phyloP scores from a whole-genome alignment of 2,113 vertebrate species.

The Pomatorhinus ruficollis region DNA sequence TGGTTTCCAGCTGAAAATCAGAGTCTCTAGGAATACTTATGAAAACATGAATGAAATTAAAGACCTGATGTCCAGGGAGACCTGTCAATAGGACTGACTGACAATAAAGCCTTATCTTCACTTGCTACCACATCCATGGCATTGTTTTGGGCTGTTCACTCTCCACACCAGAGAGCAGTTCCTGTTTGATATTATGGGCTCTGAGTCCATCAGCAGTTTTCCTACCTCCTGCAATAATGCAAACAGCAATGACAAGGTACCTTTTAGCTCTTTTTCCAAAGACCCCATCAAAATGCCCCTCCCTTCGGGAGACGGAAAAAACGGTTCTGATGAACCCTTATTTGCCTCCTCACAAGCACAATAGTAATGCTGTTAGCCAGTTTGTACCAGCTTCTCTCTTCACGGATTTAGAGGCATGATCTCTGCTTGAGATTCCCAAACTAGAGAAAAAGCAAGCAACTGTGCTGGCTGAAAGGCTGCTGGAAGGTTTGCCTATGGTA shows the following conservation, averaged over 20 bases:
- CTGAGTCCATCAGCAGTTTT: neutral
- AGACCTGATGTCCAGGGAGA: neutral
- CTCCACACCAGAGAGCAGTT: neutral
- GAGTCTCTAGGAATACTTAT: neutral
- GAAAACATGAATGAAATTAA: neutral
- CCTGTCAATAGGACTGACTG: neutral
- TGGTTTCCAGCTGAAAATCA: neutral
- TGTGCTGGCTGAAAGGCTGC: neutral
- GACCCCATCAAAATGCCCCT: neutral
- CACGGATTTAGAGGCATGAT: neutral
- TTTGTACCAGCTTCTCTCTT: neutral
- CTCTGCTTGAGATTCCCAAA: neutral
- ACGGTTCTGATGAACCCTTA: neutral
- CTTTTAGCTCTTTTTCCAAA: neutral
- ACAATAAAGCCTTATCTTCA: neutral
- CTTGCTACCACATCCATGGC: neutral
- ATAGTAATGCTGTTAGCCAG: neutral
- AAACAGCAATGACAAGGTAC: neutral
- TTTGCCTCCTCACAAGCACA: neutral
- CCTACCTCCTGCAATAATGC: neutral
- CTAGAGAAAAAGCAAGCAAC: neutral
- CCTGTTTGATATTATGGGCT: neutral
- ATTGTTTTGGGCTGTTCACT: neutral
- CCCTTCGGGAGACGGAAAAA: neutral
- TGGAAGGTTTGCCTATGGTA: neutral